These are phyloP conservation scores for Lasioglossum albipes DNA, from an alignment of 1,140 invertebrate genomes.

Conservation along the genomic window DNA sequence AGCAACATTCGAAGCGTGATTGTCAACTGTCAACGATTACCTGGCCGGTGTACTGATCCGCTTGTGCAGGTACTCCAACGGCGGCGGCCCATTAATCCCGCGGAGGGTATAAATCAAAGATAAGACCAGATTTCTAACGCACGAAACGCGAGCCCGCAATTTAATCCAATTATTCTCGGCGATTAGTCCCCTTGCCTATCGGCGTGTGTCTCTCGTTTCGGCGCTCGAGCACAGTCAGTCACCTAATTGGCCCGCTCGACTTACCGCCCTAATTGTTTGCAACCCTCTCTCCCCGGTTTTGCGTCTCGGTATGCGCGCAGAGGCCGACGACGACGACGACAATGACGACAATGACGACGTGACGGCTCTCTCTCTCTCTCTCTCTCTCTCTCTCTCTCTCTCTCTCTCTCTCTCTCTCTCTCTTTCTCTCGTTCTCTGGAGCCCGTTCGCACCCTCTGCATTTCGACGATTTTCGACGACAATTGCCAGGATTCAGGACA, in stretches of 20 bases:
- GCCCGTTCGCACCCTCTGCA: background rate
- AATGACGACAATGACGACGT: slow-evolving; percentile 19
- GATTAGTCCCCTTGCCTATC: slow-evolving; percentile 60
- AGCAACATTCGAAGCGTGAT: too few species aligned
- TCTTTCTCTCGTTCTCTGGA: too few species aligned
- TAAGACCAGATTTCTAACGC: slow-evolving; percentile 23
- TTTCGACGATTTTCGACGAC: slow-evolving; percentile 13
- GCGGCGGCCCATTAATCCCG: background rate
- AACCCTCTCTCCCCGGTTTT: slow-evolving; percentile 8
- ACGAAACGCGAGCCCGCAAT: slow-evolving; percentile 44
- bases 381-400: background rate
- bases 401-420: background rate
- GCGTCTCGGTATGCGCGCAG: slow-evolving; percentile 47
- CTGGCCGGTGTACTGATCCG: too few species aligned
- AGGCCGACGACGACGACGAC: slow-evolving; percentile 24
- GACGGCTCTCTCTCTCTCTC: background rate
- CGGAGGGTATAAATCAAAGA: slow-evolving; percentile 20
- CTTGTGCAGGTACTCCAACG: too few species aligned
- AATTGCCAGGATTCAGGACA: slow-evolving; percentile 24
- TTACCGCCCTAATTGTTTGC: slow-evolving; percentile 61
- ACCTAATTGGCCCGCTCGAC: slow-evolving; percentile 59
- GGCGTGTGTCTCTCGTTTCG: slow-evolving; percentile 36
- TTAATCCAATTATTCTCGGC: slow-evolving; percentile 63
- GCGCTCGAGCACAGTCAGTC: slow-evolving; percentile 42
- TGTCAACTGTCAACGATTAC: too few species aligned